Evolutionary conservation across 2,797 vertebrate species (phyloP).

Genomic region (Tympanoctomys barrerae): DNA sequence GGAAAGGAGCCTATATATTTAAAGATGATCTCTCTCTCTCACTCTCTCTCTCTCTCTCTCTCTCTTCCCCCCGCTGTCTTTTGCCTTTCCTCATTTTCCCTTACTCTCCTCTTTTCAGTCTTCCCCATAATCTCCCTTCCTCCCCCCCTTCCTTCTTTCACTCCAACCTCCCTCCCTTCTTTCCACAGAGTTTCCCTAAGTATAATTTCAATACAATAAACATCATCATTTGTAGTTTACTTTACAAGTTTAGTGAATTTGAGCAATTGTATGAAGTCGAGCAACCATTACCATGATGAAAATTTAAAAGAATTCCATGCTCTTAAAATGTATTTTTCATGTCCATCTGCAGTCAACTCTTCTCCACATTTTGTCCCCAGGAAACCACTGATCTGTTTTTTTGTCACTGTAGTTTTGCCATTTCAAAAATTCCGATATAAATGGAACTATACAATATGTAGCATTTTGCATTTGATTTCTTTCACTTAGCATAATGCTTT

Average conservation of each 20-base stretch:
- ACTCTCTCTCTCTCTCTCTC: rapidly evolving
- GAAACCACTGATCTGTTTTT: slow-evolving; percentile 7
- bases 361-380: neutral
- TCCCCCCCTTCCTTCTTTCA: no score
- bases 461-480: neutral
- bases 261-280: neutral
- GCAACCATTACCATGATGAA: neutral
- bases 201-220: neutral
- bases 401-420: neutral
- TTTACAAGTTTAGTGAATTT: neutral
- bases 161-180: neutral
- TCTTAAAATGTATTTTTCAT: neutral
- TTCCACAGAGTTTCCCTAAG: neutral
- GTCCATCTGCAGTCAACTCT: neutral
- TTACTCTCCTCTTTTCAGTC: neutral
- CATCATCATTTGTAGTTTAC: neutral
- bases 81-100: neutral
- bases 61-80: neutral
- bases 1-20: neutral
- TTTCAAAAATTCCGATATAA: slow-evolving; percentile 44
- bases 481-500: slow-evolving; percentile 13
- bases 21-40: neutral
- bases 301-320: neutral
- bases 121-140: neutral
- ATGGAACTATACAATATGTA: neutral